A percentile compares a stretch with the other conserved stretches of the same genome.
phyloP scores from a whole-genome alignment of 92 coral and sea anemone genomes.

The Zoanthus sansibaricus region DNA sequence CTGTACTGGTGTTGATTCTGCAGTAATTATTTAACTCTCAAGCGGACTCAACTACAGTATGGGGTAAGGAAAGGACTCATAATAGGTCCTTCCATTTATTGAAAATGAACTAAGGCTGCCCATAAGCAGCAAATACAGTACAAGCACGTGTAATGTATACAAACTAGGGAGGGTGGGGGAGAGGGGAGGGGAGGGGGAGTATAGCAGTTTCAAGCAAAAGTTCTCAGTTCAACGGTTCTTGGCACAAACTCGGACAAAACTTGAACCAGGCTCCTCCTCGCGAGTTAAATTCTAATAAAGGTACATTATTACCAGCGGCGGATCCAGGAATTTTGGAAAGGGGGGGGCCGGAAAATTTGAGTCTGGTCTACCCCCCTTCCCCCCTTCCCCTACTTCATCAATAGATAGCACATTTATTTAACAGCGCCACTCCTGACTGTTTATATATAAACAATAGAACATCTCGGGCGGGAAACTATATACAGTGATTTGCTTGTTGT shows the following conservation, averaged over 20 bases:
- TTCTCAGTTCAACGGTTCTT: conserved; percentile 6
- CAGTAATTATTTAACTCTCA: not conserved
- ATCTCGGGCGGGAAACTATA: too few species aligned
- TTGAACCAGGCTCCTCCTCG: conserved; percentile 9
- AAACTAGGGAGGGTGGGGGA: not conserved
- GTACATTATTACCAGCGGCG: too few species aligned
- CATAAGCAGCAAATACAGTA: not conserved
- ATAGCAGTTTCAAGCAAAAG: not conserved
- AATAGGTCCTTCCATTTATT: not conserved
- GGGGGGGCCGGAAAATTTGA: too few species aligned
- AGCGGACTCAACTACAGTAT: not conserved
- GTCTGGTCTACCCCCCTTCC: too few species aligned
- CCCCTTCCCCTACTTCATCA: too few species aligned
- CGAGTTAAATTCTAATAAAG: not conserved
- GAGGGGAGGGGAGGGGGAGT: not conserved
- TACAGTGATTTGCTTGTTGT: too few species aligned
- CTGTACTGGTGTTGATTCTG: too few species aligned
- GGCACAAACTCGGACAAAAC: conserved; percentile 13
- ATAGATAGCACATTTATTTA: too few species aligned
- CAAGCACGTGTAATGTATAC: not conserved
- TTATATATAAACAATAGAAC: too few species aligned
- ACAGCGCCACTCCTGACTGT: too few species aligned
- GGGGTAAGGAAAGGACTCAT: not conserved
- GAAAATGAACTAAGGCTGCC: too few species aligned
- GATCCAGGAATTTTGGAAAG: too few species aligned